These are phyloP conservation scores for Steinernema feltiae DNA, from an alignment of 1,140 invertebrate genomes.

Conservation along the genomic window DNA sequence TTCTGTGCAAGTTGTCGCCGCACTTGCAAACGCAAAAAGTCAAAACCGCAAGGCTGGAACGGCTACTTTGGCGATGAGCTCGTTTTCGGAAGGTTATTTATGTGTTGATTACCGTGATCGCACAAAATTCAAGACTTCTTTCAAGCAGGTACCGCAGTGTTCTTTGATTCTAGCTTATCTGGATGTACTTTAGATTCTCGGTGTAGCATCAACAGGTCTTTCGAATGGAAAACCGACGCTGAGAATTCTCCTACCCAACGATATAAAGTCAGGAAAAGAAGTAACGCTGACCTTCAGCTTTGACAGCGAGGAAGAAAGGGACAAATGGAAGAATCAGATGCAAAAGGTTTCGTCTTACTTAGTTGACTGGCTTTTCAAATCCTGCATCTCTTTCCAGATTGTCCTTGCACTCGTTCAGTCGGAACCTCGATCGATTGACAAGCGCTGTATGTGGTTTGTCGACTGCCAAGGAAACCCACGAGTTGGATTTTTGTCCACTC, in stretches of 20 bases:
- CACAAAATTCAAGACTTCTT: neutral
- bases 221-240: neutral
- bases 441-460: neutral
- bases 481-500: slow-evolving; percentile 3
- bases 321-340: slow-evolving; percentile 6
- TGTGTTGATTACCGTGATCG: neutral
- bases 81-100: neutral
- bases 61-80: neutral
- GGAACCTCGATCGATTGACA: neutral
- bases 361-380: neutral
- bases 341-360: neutral
- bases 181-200: neutral
- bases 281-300: neutral
- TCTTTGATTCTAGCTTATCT: neutral
- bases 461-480: neutral
- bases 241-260: neutral
- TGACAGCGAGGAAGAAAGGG: neutral
- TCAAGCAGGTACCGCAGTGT: neutral
- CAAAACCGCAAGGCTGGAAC: neutral
- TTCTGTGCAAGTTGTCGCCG: neutral
- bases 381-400: neutral
- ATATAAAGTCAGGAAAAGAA: neutral
- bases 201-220: neutral
- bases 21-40: neutral
- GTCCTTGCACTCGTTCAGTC: neutral